Percentiles rank a stretch among this genome's conserved stretches.
Conservation (phyloP, 37 sponge, comb jelly and placozoan species). For the Oscarella lobularis region DNA sequence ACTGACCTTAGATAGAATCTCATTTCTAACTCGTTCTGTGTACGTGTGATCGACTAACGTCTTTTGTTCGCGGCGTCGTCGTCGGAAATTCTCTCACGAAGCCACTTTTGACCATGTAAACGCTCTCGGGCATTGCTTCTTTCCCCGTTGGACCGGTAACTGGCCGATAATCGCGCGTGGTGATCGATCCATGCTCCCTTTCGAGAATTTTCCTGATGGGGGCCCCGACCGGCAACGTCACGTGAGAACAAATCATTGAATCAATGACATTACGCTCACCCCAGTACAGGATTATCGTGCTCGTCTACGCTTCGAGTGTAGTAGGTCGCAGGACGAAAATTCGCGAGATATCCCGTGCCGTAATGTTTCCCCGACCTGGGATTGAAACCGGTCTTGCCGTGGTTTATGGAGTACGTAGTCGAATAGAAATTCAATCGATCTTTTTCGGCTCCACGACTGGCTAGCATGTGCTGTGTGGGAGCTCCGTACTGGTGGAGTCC, state of each 20-base stretch:
- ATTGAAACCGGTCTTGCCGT: constrained; percentile 20
- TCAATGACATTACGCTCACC: constrained; percentile 28
- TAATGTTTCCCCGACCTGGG: constrained; percentile 25
- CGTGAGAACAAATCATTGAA: too few species aligned
- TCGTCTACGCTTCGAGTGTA: constrained; percentile 61
- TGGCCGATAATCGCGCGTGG: constrained; percentile 21
- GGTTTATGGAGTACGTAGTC: constrained; percentile 63
- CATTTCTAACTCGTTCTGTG: not conserved
- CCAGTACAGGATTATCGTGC: constrained; percentile 66
- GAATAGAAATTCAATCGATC: constrained; percentile 68
- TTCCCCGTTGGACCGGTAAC: constrained; percentile 12
- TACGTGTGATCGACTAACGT: not conserved
- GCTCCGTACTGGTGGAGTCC: too few species aligned
- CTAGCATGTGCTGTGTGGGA: constrained; percentile 34
- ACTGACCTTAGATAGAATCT: too few species aligned
- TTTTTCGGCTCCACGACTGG: constrained; percentile 44
- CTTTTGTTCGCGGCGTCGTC: constrained; percentile 21
- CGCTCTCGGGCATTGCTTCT: constrained; percentile 26
- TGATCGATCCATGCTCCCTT: constrained; percentile 28
- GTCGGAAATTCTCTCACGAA: constrained; percentile 28
- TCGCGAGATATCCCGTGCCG: constrained; percentile 82
- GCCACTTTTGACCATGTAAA: constrained; percentile 15
- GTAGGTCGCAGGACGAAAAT: constrained; percentile 76
- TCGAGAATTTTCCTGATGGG: constrained; percentile 29
- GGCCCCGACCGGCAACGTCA: too few species aligned